Evolutionary conservation across 2,113 vertebrate genomes (phyloP), one percentile per base, ranked within the genome.

Genomic region (Dipodomys ordii): DNA sequence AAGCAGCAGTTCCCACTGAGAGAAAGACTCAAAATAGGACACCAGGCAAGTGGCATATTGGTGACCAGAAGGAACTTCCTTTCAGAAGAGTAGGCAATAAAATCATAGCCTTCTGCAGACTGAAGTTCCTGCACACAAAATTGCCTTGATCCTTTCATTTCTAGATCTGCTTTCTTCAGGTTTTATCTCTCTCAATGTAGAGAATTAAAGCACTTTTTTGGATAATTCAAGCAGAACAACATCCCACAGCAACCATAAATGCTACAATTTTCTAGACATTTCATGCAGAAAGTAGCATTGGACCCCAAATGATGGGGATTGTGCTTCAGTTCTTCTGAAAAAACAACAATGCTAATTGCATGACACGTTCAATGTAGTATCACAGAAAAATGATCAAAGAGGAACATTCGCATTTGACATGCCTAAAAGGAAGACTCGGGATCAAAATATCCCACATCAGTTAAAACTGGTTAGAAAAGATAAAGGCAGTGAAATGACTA

Each of bases 251-350:
- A 93, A 71, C 27, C n/a, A 87, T 60, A 23, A 35, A 79, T 25
- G 25, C 44, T 73, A 64, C 35, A 96, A 77, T 90, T 90, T 80
- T 83, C 82, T 88, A 76, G 83, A 77, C 64, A 64, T 71, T 95
- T 94, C 74, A 88, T 53, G 79, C n/a, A 77, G 44, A 93, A 13
- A 68, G 22, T 93, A 65, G 53, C 88, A 25, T n/a, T 71, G 22
- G 30, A 81, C 27, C n/a, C 67, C 60, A 76, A 78, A 83, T 79
- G 15, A 35, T 53, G 71, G 83, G 71, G 62, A 46, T 10, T 60
- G 62, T 65, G 62, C 22, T 79, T 93, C n/a, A 22, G 0, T 94
- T 76, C 25, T 91, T 79, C 65, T 62, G 67, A 71, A 91, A 76
- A 95, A 57, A 46, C 12, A 62, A 9, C 60, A 83, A 65, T 85